A percentile compares a stretch with the other conserved stretches of the same genome.
phyloP scores from a whole-genome alignment of 2,888 invertebrate species.

The Parnassius smintheus region DNA sequence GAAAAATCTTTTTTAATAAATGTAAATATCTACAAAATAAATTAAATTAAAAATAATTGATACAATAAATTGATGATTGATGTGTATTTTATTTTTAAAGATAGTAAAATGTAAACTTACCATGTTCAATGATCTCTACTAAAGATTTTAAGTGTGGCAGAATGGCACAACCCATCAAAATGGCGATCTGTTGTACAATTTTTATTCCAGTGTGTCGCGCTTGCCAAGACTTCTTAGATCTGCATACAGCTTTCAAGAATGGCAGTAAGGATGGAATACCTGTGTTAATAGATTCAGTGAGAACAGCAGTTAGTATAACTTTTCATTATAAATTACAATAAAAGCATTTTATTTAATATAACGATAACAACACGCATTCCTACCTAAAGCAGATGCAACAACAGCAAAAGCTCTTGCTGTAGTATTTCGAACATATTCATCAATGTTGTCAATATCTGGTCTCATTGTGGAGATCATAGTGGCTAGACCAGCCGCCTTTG shows the following conservation, averaged over 20 bases:
- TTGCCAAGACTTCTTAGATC: slow-evolving; percentile 99
- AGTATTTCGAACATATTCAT: slow-evolving; percentile 99
- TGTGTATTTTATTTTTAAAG: too few species aligned
- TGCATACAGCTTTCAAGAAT: slow-evolving; percentile 99
- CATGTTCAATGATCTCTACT: slow-evolving; percentile 99
- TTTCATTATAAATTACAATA: slow-evolving; percentile 2
- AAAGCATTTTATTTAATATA: background rate
- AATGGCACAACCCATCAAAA: slow-evolving; percentile 99
- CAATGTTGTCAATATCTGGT: slow-evolving; percentile 99
- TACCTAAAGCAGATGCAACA: slow-evolving; percentile 98
- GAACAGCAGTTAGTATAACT: too few species aligned
- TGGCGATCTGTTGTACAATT: slow-evolving; percentile 99
- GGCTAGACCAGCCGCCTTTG: slow-evolving; percentile 99
- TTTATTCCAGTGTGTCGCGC: slow-evolving; percentile 99
- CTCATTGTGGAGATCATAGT: slow-evolving; percentile 99
- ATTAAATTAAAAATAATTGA: too few species aligned
- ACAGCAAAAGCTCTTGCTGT: slow-evolving; percentile 99
- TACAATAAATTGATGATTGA: too few species aligned
- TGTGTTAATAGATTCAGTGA: slow-evolving; percentile 35
- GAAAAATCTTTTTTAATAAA: too few species aligned
- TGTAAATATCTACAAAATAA: too few species aligned
- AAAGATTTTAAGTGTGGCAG: slow-evolving; percentile 98
- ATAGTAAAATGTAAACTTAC: slow-evolving; percentile 63
- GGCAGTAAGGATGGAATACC: slow-evolving; percentile 97
- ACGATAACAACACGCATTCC: slow-evolving; percentile 10